Conservation (phyloP, 2,797 vertebrate genomes). For the Microhierax caerulescens region DNA sequence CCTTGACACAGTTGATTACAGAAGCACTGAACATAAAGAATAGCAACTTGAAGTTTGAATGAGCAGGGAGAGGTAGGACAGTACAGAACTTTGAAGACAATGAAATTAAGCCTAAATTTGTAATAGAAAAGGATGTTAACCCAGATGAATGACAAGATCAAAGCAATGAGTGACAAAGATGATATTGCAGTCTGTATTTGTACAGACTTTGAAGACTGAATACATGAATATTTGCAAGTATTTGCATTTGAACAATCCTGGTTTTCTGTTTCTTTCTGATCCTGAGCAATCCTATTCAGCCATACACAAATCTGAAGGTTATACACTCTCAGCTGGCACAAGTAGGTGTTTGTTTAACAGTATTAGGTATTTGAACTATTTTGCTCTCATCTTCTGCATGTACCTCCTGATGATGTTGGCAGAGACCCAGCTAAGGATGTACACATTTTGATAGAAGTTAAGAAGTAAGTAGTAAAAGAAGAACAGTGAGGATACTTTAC, state of each 20-base stretch:
- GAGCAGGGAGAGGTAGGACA: slow-evolving; percentile 34
- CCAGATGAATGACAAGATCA: slow-evolving; percentile 62
- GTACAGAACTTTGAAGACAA: slow-evolving; percentile 52
- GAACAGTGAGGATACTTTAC: background rate
- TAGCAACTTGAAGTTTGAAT: slow-evolving; percentile 33
- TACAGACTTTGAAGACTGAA: slow-evolving; percentile 58
- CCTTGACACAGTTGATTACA: background rate
- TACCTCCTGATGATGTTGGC: background rate
- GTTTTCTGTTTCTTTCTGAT: slow-evolving; percentile 20
- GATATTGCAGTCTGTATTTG: slow-evolving; percentile 51
- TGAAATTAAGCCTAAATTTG: slow-evolving; percentile 61
- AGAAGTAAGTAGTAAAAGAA: background rate
- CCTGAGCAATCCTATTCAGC: slow-evolving; percentile 27
- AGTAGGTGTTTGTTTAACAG: background rate
- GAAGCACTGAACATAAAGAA: slow-evolving; percentile 18
- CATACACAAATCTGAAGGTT: slow-evolving; percentile 5
- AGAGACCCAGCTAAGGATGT: background rate
- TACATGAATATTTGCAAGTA: slow-evolving; percentile 65
- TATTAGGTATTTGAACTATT: background rate
- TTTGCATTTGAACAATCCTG: slow-evolving; percentile 57
- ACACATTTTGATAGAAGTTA: background rate
- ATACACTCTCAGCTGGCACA: background rate
- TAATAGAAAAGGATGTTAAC: slow-evolving; percentile 55
- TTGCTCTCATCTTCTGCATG: background rate
- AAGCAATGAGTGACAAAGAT: slow-evolving; percentile 57